Base-by-base conservation (phyloP, 2,888 invertebrate genomes). In the Acleris cristana region DNA sequence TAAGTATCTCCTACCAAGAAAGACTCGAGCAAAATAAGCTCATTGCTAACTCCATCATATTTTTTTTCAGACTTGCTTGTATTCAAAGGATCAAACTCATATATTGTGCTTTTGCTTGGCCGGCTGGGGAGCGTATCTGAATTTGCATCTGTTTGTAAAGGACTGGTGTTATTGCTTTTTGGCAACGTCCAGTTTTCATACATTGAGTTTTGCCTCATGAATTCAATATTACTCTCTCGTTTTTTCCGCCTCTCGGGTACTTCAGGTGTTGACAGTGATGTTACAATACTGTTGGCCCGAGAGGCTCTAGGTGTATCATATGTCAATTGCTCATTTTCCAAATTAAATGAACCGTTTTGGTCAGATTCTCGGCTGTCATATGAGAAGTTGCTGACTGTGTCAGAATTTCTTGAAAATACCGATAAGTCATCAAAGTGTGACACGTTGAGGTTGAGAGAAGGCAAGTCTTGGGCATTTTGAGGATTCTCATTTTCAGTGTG, bases 81-180 rank as follows among this genome's bases (percentile, higher is more conserved):
- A 61, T 87, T 87, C 26, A 95, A 83, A 2, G 96, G 96, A 87
- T 96, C 96, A 87, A 96, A 96, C 83, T 96, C 96, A 80, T 94
- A 92, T 58, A 96, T 94, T n/a, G 96, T 93, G 78, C 95, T 95
- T 74, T 94, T 89, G 63, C 94, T 93, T 0, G 86, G 74, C 52
- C 86, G 81, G 56, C 59, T 69, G 76, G 73, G 23, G 64, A 40
- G 8, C 48, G 65, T 68, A 70, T 56, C 62, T 10, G 14, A 69
- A 65, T 23, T 61, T 52, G 45, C 45, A 45, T 55, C 48, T 34
- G 64, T 54, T 8, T 52, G 73, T 54, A 70, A 71, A 48, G 71
- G 76, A 19, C 71, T 45, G 48, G 73, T 72, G 55, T 67, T 74
- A 18, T n/a, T 65, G 76, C 70, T 57, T 63, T 77, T 74, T 56